Conservation (phyloP, 2,888 invertebrate genomes). For the Micoletzkya japonica region DNA sequence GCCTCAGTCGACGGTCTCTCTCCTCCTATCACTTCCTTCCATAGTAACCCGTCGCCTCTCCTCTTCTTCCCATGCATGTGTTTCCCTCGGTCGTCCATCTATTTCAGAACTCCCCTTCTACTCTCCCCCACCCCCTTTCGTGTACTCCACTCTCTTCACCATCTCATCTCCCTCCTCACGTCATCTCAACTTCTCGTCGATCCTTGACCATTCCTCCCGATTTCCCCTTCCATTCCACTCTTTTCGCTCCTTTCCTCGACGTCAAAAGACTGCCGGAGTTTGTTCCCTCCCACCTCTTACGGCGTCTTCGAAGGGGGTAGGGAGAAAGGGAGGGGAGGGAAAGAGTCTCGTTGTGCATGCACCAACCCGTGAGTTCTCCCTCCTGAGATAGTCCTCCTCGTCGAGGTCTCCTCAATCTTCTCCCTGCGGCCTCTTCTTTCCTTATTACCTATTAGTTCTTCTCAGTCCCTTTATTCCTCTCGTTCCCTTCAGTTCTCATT, state of each 20-base stretch:
- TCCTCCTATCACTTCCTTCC: background rate
- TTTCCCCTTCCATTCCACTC: background rate
- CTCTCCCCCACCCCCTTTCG: background rate
- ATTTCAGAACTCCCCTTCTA: constrained; percentile 1
- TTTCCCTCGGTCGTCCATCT: background rate
- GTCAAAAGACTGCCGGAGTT: too few species aligned
- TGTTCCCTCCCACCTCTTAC: too few species aligned
- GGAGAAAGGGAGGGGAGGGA: background rate
- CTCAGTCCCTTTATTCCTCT: too few species aligned
- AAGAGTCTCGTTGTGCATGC: background rate
- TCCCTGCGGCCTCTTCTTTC: too few species aligned
- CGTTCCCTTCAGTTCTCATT: too few species aligned
- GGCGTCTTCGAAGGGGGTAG: background rate
- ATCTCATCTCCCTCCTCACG: constrained; percentile 1
- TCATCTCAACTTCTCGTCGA: background rate
- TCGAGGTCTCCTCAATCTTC: too few species aligned
- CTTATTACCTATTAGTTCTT: too few species aligned
- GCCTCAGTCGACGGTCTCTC: too few species aligned
- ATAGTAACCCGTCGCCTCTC: background rate
- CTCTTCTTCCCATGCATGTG: too few species aligned
- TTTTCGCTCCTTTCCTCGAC: too few species aligned
- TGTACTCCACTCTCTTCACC: constrained; percentile 9
- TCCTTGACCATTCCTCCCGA: background rate
- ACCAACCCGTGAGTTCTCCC: background rate
- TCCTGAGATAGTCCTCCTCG: too few species aligned